Evolutionary conservation across 2,888 invertebrate species (phyloP), one percentile per base, ranked within the genome.

Genomic region (Zaprionus lineosus): DNA sequence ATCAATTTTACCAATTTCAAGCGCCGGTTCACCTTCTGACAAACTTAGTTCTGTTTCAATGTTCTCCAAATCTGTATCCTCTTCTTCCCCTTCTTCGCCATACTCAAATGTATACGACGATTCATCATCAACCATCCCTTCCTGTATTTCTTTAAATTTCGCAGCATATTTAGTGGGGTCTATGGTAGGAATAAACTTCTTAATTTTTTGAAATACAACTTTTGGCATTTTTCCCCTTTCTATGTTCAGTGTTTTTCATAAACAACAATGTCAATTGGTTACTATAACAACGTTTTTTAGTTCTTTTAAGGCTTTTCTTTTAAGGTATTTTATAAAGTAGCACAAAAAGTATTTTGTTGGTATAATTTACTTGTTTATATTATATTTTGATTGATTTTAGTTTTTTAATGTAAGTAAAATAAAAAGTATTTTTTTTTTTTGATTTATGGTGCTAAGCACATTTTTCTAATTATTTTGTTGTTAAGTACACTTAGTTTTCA

Each of bases 1-100:
- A 55, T 90, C 87, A 28, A 90, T 88, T 24, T 65, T 78, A 0
- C 89, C 89, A 15, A 86, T 66, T 21, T 79, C 60, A 0, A 73
- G 7, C 0, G 66, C 40, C 2, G 81, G 73, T 0, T 78, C 81
- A 1, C 86, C 81, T 29, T 87, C 86, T 0, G 78, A 83, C 39
- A 74, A 57, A 16, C 67, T 67, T 2, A 81, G 44, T 3, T 74
- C 57, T 1, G 55, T 43, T 1, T 71, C 68, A 7, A 37, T 40
- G 7, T 50, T 52, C 1, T 58, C 68, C 0, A 47, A 50, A 0
- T 26, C 61, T 15, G 52, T 62, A 18, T 77, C 76, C 6, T 58
- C 66, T 26, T 64, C 64, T 9, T 37, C 47, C n/a, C 57, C 43
- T 24, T 72, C 84, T 9, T 58, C 65, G 7, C 56, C 72, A 1